Percentiles rank a stretch among this genome's conserved stretches.
Conservation (phyloP, 2,113 vertebrate genomes). For the Corydoras maculifer region DNA sequence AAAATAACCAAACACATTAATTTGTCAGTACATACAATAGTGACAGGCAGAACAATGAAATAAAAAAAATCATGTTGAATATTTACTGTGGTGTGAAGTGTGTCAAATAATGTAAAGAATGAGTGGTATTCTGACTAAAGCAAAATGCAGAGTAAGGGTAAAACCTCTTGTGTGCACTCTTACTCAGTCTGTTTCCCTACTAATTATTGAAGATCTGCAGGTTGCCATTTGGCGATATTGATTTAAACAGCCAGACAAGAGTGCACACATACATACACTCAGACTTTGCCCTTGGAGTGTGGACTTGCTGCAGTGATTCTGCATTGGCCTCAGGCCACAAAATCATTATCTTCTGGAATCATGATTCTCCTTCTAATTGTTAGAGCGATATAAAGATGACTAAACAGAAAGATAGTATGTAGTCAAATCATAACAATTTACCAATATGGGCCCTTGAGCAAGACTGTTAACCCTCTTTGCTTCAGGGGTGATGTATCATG, state of each 20-base stretch:
- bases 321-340: conserved; percentile 30
- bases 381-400: conserved; percentile 14
- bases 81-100: neutral
- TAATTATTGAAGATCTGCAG: conserved; percentile 56
- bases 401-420: conserved; percentile 18
- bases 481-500: too few species aligned
- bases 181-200: conserved; percentile 42
- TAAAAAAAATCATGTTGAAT: neutral
- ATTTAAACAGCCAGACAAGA: conserved; percentile 51
- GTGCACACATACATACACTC: conserved; percentile 29
- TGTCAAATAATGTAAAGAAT: neutral
- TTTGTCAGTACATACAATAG: too few species aligned
- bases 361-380: conserved; percentile 20
- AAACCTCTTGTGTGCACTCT: conserved; percentile 17
- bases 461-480: too few species aligned
- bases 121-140: neutral
- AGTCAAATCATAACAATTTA: too few species aligned
- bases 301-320: conserved; percentile 48
- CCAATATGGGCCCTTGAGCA: too few species aligned
- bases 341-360: conserved; percentile 51
- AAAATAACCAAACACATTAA: too few species aligned
- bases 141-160: neutral
- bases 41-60: too few species aligned
- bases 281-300: conserved; percentile 39
- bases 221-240: conserved; percentile 59